Conservation (phyloP, 2,797 vertebrate genomes). For the Mus caroli region DNA sequence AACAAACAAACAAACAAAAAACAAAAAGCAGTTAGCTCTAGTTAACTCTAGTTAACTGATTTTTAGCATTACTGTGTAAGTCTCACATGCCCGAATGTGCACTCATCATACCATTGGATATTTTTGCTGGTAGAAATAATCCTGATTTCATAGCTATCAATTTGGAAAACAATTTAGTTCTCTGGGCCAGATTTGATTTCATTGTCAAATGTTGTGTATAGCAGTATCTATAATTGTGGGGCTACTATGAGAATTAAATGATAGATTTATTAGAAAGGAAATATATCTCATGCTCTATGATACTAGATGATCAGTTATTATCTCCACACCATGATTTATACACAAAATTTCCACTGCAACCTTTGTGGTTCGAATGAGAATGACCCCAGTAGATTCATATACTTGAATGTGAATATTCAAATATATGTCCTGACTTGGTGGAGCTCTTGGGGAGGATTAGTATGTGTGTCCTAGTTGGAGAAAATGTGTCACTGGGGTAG, state of each 20-base stretch:
- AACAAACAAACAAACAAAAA: not conserved
- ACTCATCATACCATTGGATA: not conserved
- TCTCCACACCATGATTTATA: not conserved
- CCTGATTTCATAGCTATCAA: not conserved
- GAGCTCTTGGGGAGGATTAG: not conserved
- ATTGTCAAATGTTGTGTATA: constrained; percentile 3
- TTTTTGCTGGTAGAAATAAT: not conserved
- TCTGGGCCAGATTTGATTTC: constrained; percentile 7
- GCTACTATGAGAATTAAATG: not conserved
- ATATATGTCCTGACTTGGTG: not conserved
- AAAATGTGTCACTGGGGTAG: not conserved
- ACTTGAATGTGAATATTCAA: not conserved
- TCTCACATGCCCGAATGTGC: not conserved
- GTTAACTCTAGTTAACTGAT: not conserved
- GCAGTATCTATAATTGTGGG: not conserved
- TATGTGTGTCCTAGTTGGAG: not conserved
- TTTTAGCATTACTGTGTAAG: not conserved
- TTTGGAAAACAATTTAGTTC: not conserved
- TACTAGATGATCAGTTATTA: not conserved
- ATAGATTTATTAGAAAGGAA: not conserved
- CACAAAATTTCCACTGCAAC: not conserved
- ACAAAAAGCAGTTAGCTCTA: not conserved
- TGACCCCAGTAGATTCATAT: not conserved
- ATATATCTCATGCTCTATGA: not conserved
- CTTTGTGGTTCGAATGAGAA: not conserved